Base-by-base conservation (phyloP, 2,888 invertebrate species). In the Schrankia costaestrigalis region DNA sequence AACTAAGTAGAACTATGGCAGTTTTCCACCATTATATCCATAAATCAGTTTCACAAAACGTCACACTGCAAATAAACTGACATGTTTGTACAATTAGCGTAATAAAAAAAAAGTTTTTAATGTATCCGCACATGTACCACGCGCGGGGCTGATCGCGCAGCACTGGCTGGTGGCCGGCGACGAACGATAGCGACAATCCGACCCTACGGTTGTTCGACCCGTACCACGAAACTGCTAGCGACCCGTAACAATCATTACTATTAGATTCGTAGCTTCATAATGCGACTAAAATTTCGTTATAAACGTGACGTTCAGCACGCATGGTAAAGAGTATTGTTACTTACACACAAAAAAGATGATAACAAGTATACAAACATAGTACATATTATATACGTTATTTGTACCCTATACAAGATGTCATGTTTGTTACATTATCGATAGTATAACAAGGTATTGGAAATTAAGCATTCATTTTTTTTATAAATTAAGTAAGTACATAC, bases 141-240 rank as follows among this genome's bases (percentile, higher is more conserved):
- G 75, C 84, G 68, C 66, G 63, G 67, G 75, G 72, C 73, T 63
- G 81, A 66, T 78, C 81, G 81, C 80, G 71, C 78, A 71, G 74
- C 74, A 85, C 84, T 85, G 81, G 73, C 84, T 85, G 81, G 73
- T 73, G 75, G 67, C 72, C 76, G 79, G 70, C 83, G n/a, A n/a
- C n/a, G 84, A 75, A 84, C 83, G 86, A 85, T 86, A 86, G 83
- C 78, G 71, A 69, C 69, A 65, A 71, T 64, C 70, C 83, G 82
- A 81, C 82, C 83, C 83, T 76, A 71, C 55, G 57, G 52, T n/a
- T n/a, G n/a, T n/a, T n/a, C n/a, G n/a, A n/a, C 81, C 67, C 60
- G 61, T 80, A 85, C 85, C 74, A 78, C 71, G 75, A 65, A 31
- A 72, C 56, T 48, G 51, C 39, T 53, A 51, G 51, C 75, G 69